Base-by-base conservation (phyloP, 2,888 invertebrate genomes). In the Mellilla xanthometata region DNA sequence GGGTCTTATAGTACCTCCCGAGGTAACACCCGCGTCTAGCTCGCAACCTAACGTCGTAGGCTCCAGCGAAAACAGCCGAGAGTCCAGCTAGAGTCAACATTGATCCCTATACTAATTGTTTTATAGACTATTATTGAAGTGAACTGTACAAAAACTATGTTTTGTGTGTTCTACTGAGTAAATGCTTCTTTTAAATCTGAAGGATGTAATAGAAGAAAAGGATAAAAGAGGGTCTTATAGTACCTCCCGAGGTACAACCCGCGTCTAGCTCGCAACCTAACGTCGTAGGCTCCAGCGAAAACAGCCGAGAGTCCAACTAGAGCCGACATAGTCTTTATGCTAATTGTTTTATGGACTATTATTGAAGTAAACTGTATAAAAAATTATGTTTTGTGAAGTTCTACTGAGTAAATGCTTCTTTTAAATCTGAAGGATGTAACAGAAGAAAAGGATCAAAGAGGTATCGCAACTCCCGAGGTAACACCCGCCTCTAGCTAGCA, bases 161-260 rank as follows among this genome's bases (percentile, higher is more conserved):
- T 47, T 39, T 36, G 40, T 46, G 41, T 40, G 38, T 48, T 39
- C 45, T 42, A 35, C 29, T 2, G 9, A 32, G 26, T 41, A 47
- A 47, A 47, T 13, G 41, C 41, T 41, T 41, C 11, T 99, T 99
- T 79, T 99, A 99, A 83, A 99, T 99, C 78, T 91, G 99, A 60
- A 91, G 99, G 65, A 99, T 99, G 99, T 99, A 99, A 81, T 97
- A 98, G 76, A 98, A 98, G 91, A 98, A 99, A 77, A 91, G 98
- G 54, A 96, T 97, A 91, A 98, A 98, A 88, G 98, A 98, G 71
- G 97, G 97, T 0, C 89, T 97, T 4, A 93, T 96, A 54, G 83
- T 84, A 0, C 81, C 89, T 0, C 81, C 90, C 1, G 90, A 90
- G 39, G 91, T 91, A 31, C 90, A 92, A 7, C 88, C 91, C 0